These are phyloP conservation scores for Sycobia sp. DNA, from an alignment of 1,140 invertebrate genomes.

Conservation along the genomic window DNA sequence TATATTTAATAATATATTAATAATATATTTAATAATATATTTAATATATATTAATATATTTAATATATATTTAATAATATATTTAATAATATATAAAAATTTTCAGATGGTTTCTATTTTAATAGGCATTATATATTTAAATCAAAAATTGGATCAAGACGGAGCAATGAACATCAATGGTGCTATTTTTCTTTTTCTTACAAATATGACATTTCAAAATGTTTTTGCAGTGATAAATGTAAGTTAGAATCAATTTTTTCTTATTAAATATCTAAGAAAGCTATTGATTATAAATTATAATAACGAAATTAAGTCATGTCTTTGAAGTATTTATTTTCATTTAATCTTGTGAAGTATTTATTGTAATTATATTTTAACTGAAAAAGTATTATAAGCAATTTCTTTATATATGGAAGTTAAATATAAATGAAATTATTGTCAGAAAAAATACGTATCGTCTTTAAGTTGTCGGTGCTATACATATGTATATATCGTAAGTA, in stretches of 20 bases:
- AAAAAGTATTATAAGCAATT: no score
- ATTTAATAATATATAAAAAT: no score
- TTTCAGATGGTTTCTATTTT: slow-evolving; percentile 82
- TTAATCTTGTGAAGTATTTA: background rate
- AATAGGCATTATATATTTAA: slow-evolving; percentile 88
- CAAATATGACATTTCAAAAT: slow-evolving; percentile 94
- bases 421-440: no score
- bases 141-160: slow-evolving; percentile 82
- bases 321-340: background rate
- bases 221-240: slow-evolving; percentile 88
- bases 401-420: no score
- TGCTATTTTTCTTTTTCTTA: slow-evolving; percentile 89
- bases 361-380: no score
- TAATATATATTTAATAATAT: no score
- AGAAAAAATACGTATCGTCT: no score
- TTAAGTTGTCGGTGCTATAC: no score
- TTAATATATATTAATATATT: no score
- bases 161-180: slow-evolving; percentile 96
- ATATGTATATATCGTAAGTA: no score
- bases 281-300: background rate
- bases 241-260: slow-evolving; percentile 55
- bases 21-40: slow-evolving; percentile 1
- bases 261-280: background rate
- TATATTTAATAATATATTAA: background rate
- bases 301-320: no score